Percentiles rank a stretch among this genome's conserved stretches.
Evolutionary conservation across 2,888 invertebrate species (phyloP).

Genomic region (Drosophila pullipes): DNA sequence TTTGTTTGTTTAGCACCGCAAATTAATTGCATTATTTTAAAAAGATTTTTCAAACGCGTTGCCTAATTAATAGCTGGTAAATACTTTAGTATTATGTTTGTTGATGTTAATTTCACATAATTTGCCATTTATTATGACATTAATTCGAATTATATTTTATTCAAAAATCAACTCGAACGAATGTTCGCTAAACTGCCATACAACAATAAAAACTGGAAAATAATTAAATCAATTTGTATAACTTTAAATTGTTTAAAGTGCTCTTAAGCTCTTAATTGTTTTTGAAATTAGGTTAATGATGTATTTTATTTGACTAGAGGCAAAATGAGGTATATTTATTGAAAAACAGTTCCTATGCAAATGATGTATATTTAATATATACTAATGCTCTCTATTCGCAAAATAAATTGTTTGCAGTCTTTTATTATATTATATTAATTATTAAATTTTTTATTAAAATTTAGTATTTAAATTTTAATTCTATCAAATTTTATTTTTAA

Average conservation of each 20-base stretch:
- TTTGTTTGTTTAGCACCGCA: slow-evolving; percentile 35
- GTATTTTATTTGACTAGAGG: not conserved
- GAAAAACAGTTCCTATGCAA: not conserved
- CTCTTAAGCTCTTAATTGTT: not conserved
- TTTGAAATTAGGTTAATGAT: not conserved
- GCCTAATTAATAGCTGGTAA: slow-evolving; percentile 8
- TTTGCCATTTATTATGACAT: slow-evolving; percentile 4
- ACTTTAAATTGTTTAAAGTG: not conserved
- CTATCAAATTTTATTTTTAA: too few relatives aligned
- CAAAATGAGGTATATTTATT: not conserved
- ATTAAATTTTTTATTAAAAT: too few relatives aligned
- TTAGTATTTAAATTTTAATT: too few relatives aligned
- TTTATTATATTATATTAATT: too few relatives aligned
- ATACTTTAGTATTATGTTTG: not conserved
- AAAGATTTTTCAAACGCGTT: slow-evolving; percentile 33
- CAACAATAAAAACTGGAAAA: not conserved
- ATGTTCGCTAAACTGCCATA: not conserved
- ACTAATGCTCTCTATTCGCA: not conserved
- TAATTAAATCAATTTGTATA: not conserved
- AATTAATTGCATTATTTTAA: slow-evolving; percentile 72
- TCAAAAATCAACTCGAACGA: not conserved
- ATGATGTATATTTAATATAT: not conserved
- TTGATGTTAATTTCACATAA: not conserved
- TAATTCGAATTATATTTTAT: not conserved
- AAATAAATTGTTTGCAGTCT: too few relatives aligned